These are phyloP conservation scores for Caenorhabditis macrosperma DNA, from an alignment of 2,888 invertebrate species.

Conservation along the genomic window DNA sequence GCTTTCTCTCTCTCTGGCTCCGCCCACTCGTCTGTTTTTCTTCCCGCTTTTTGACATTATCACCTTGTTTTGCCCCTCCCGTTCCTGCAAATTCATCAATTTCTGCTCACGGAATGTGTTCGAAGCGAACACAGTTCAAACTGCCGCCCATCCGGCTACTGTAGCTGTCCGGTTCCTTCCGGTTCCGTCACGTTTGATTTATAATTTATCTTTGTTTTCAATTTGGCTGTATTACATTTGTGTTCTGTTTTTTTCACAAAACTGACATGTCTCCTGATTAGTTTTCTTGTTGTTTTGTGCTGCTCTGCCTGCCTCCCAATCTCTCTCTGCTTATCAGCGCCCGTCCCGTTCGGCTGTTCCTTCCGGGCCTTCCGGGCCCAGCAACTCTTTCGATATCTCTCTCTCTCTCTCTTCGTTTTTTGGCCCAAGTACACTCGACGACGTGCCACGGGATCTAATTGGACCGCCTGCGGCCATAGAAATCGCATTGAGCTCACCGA, in stretches of 20 bases:
- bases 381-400: background rate
- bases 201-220: conserved; percentile 6
- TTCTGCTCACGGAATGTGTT: too few species aligned
- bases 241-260: background rate
- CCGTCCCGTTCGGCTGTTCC: background rate
- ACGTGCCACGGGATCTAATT: conserved; percentile 25
- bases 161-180: background rate
- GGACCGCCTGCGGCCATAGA: conserved; percentile 41
- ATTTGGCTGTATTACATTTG: background rate
- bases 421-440: background rate
- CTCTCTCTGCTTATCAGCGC: background rate
- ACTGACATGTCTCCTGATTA: conserved; percentile 15
- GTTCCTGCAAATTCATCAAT: background rate
- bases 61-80: conserved; percentile 23
- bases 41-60: conserved; percentile 30
- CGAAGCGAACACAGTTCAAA: too few species aligned
- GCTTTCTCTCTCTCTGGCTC: conserved; percentile 13
- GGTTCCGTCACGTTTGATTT: conserved; percentile 14
- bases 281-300: conserved; percentile 12
- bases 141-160: background rate
- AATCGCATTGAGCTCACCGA: conserved; percentile 3
- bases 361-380: conserved; percentile 2
- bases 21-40: conserved; percentile 7
- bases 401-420: background rate
- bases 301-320: background rate